phyloP scores from a whole-genome alignment of 2,113 vertebrate species.

The Nothobranchius kuhntae region DNA sequence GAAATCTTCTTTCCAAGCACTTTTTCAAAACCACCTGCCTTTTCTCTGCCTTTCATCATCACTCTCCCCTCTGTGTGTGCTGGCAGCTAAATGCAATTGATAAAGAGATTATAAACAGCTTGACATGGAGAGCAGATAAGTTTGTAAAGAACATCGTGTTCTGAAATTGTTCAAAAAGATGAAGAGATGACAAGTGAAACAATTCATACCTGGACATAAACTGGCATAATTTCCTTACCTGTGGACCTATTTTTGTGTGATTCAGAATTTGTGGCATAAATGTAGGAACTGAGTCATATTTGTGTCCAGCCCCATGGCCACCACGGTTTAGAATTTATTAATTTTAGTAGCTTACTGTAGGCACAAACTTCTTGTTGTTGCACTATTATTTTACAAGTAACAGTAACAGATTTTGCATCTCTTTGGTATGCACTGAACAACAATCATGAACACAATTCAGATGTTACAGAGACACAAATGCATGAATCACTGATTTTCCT shows the following conservation, averaged over 20 bases:
- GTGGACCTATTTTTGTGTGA: background rate
- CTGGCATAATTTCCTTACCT: background rate
- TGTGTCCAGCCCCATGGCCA: background rate
- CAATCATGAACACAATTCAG: constrained; percentile 1
- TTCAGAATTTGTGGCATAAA: background rate
- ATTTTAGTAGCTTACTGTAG: background rate
- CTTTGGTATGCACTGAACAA: constrained; percentile 12
- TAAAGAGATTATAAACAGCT: constrained; percentile 55
- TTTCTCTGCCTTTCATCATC: constrained; percentile 56
- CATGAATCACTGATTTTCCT: background rate
- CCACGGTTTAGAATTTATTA: background rate
- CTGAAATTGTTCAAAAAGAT: constrained; percentile 23
- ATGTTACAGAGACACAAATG: constrained; percentile 14
- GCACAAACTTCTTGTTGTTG: background rate
- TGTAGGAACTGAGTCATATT: background rate
- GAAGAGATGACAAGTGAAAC: constrained; percentile 2
- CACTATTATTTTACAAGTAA: background rate
- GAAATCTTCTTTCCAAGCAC: constrained; percentile 33
- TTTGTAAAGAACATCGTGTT: constrained; percentile 34
- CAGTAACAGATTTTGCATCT: constrained; percentile 3
- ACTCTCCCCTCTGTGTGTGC: constrained; percentile 32
- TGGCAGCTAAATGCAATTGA: constrained; percentile 54
- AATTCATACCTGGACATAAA: background rate
- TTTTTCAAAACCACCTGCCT: constrained; percentile 40
- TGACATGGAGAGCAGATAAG: constrained; percentile 21